Evolutionary conservation across 2,888 invertebrate genomes (phyloP), one percentile per base, ranked within the genome.

Genomic region (Bedellia somnulentella): DNA sequence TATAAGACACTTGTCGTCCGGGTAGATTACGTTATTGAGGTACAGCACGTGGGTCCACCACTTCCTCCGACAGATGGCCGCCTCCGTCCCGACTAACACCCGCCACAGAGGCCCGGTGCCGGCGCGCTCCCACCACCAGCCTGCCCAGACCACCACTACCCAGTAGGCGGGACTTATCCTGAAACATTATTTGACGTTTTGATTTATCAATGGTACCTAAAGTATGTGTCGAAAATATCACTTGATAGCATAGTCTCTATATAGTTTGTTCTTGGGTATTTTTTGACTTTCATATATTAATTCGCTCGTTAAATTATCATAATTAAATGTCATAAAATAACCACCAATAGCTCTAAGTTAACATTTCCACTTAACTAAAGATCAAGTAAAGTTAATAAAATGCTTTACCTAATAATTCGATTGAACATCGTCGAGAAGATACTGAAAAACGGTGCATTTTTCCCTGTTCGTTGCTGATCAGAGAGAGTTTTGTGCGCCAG

Each of bases 31-130:
- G 45, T 73, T 73, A 56, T 70, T 68, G 33, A 70, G 47, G 46
- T 61, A 75, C 2, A 71, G 52, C 37, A 70, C 47, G 18, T 73
- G 70, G 13, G 61, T 54, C 71, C 70, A 70, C 70, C 71, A 70
- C 52, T 70, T 68, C 41, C 36, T 37, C 12, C 58, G 52, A 46
- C 73, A 75, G 17, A 59, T 41, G 35, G 47, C 53, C 9, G 61
- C 57, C 50, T 75, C 73, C 11, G 46, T 35, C 9, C 35, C 43
- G 40, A 73, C 63, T 16, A 64, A 50, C 15, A 63, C 57, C 31
- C 40, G 38, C 73, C 71, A 73, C 53, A 60, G 44, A 26, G 73
- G 67, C 1, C 73, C 73, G 10, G 37, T 16, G 15, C 34, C 36
- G 17, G 64, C 61, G 33, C 46, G 30, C 15, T 62, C 57, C 50